Percentiles rank a stretch among this genome's conserved stretches.
phyloP scores from a whole-genome alignment of 1,140 invertebrate species.

The Ectropis grisescens region DNA sequence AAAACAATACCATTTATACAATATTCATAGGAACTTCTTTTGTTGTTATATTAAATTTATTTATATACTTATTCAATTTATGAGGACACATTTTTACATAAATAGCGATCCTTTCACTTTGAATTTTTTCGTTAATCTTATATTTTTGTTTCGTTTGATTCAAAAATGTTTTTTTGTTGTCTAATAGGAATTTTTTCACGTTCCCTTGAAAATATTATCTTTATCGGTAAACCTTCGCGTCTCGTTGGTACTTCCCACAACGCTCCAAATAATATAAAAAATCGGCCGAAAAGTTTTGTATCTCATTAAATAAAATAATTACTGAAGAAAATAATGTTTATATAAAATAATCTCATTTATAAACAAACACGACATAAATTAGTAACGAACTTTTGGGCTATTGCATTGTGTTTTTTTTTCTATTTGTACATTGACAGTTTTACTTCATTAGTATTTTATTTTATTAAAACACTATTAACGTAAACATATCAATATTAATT shows the following conservation, averaged over 20 bases:
- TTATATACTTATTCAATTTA: slow-evolving; percentile 68
- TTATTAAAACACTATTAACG: no score
- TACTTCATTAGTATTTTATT: neutral
- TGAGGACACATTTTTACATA: slow-evolving; percentile 65
- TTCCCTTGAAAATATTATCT: slow-evolving; percentile 55
- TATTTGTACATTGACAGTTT: slow-evolving; percentile 41
- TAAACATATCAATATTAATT: slow-evolving; percentile 53
- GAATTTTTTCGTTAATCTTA: slow-evolving; percentile 35
- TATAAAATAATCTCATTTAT: slow-evolving; percentile 26
- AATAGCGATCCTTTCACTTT: slow-evolving; percentile 64
- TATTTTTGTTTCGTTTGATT: slow-evolving; percentile 35
- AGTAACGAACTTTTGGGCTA: slow-evolving; percentile 60
- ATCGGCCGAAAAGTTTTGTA: slow-evolving; percentile 59
- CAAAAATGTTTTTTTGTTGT: slow-evolving; percentile 31
- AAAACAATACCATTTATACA: slow-evolving; percentile 68
- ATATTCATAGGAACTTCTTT: slow-evolving; percentile 69
- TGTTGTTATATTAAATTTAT: slow-evolving; percentile 67
- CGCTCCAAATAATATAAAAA: slow-evolving; percentile 45
- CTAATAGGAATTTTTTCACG: slow-evolving; percentile 38
- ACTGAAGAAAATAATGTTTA: slow-evolving; percentile 25
- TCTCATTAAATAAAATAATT: slow-evolving; percentile 38
- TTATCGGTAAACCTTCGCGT: slow-evolving; percentile 42
- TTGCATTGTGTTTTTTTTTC: slow-evolving; percentile 56
- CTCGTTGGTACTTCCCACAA: slow-evolving; percentile 34
- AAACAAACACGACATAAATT: slow-evolving; percentile 46